Conservation (phyloP, 2,113 vertebrate genomes). For the Crotalus helleri region DNA sequence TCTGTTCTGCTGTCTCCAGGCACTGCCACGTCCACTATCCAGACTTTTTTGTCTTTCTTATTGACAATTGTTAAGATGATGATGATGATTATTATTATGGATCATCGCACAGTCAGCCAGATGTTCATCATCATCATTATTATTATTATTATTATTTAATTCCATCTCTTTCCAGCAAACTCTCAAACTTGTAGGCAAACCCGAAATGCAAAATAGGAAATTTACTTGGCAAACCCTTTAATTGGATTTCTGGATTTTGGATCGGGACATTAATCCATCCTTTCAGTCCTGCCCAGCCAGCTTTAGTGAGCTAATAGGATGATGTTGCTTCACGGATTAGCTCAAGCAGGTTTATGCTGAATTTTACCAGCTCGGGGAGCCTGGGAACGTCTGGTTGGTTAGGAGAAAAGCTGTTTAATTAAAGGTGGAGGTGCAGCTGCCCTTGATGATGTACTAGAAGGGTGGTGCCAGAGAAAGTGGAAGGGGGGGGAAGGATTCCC, state of each 20-base stretch:
- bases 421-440: background rate
- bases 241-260: background rate
- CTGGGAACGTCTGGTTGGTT: constrained; percentile 1
- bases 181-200: background rate
- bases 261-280: background rate
- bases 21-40: too few species aligned
- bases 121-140: too few species aligned
- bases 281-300: background rate
- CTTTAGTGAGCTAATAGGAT: background rate
- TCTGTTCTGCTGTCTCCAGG: too few species aligned
- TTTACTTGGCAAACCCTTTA: background rate
- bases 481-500: background rate
- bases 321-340: background rate
- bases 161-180: background rate
- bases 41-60: too few species aligned
- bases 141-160: too few species aligned
- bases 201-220: background rate
- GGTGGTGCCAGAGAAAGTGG: background rate
- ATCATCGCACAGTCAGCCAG: too few species aligned
- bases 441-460: background rate
- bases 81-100: too few species aligned
- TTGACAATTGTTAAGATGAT: too few species aligned
- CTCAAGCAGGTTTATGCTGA: background rate
- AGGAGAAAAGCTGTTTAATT: background rate
- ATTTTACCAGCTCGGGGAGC: background rate